phyloP scores from a whole-genome alignment of 2,113 vertebrate species.

The Dunckerocampus dactyliophorus region DNA sequence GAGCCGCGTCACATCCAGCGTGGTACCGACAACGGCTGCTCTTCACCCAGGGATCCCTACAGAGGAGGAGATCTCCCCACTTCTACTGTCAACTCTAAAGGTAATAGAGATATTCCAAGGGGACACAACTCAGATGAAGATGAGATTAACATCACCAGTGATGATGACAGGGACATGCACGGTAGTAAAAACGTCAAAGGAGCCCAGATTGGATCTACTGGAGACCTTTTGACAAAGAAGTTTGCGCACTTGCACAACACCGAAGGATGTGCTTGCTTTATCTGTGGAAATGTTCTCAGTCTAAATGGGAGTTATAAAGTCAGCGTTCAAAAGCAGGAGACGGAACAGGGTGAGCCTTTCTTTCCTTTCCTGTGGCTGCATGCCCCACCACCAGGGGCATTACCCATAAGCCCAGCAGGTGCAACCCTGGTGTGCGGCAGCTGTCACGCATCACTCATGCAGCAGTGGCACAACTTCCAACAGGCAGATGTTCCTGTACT shows the following conservation, averaged over 20 bases:
- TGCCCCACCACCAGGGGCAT: slow-evolving; percentile 80
- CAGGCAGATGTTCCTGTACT: slow-evolving; percentile 87
- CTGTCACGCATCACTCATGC: slow-evolving; percentile 89
- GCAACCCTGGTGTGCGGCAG: slow-evolving; percentile 85
- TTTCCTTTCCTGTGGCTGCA: slow-evolving; percentile 97
- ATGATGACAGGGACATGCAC: slow-evolving; percentile 68
- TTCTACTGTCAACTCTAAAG: slow-evolving; percentile 31
- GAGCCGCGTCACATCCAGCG: slow-evolving; percentile 54
- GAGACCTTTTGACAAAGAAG: slow-evolving; percentile 28
- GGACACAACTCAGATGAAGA: slow-evolving; percentile 66
- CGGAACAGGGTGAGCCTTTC: slow-evolving; percentile 79
- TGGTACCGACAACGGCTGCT: slow-evolving; percentile 57
- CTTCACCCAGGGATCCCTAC: slow-evolving; percentile 46
- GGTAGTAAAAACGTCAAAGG: slow-evolving; percentile 21
- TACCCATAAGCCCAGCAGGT: slow-evolving; percentile 80
- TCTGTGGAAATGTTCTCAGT: slow-evolving; percentile 80
- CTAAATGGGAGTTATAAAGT: slow-evolving; percentile 71
- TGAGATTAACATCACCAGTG: slow-evolving; percentile 84
- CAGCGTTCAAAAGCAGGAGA: slow-evolving; percentile 95
- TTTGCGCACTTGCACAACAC: neutral
- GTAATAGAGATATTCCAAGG: slow-evolving; percentile 15
- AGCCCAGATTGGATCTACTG: slow-evolving; percentile 10
- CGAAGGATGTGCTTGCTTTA: slow-evolving; percentile 75
- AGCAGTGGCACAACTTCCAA: slow-evolving; percentile 96
- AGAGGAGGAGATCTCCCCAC: slow-evolving; percentile 35